These are phyloP conservation scores for Ginglymostoma cirratum DNA, from an alignment of 2,113 vertebrate genomes.

Conservation along the genomic window DNA sequence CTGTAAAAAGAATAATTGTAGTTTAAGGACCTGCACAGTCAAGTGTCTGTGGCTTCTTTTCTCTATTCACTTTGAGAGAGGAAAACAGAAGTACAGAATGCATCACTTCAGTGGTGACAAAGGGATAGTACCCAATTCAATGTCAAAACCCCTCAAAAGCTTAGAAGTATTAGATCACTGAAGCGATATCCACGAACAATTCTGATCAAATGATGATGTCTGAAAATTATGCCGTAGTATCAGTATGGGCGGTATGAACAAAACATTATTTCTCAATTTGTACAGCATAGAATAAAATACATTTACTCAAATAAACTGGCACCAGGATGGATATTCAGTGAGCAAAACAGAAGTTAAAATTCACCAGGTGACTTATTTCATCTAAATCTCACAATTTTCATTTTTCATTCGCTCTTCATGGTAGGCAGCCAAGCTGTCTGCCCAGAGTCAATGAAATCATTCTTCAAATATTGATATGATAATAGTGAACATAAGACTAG, in stretches of 20 bases:
- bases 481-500: too few relatives aligned
- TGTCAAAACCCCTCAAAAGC: not conserved
- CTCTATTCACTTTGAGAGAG: not conserved
- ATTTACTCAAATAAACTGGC: not conserved
- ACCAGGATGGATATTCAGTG: not conserved
- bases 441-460: not conserved
- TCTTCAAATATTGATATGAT: not conserved
- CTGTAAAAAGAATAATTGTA: not conserved
- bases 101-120: not conserved
- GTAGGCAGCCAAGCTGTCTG: not conserved
- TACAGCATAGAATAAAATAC: not conserved
- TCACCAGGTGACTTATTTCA: not conserved
- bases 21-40: not conserved
- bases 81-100: not conserved
- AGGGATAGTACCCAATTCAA: not conserved
- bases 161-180: not conserved
- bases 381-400: not conserved
- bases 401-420: not conserved
- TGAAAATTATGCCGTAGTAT: not conserved
- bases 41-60: not conserved
- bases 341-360: not conserved
- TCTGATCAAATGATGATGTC: not conserved
- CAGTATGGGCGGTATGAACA: not conserved
- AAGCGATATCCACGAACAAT: not conserved
- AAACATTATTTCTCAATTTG: not conserved